Base-by-base conservation (phyloP, 2,797 vertebrate genomes). In the Micropoecilia bifurca region DNA sequence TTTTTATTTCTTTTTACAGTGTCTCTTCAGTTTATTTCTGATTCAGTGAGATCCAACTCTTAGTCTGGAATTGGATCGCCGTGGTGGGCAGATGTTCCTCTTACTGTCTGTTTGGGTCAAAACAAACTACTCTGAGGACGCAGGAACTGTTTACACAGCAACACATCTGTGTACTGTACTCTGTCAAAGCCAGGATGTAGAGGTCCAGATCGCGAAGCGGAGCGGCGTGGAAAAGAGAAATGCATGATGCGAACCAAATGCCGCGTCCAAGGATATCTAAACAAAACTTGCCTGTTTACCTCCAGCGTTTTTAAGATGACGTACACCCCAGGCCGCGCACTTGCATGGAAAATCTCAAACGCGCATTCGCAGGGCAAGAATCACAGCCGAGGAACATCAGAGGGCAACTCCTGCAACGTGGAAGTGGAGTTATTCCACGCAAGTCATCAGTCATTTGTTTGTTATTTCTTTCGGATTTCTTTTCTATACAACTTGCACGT, bases 131-230 rank as follows among this genome's bases (percentile, higher is more conserved):
- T 72, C 74, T 41, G 75, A 80, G 50, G 77, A 90, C 43, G 78
- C 53, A 74, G 85, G 77, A 69, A 75, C 66, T 92, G 91, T 93
- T 93, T 93, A 92, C 80, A 85, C 78, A 85, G 89, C 55, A 83
- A 93, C 92, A 92, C 92, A 92, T 94, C 91, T 95, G 94, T 94
- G 90, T 95, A 94, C 92, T 83, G 90, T 90, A 86, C 43, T 28
- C 91, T 94, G 93, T 95, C 93, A 94, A 71, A 84, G 46, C 73
- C 85, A 89, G 92, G 90, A 93, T 92, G 87, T 80, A 83, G 71
- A 89, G 39, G 80, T 89, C 80, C 83, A 53, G 85, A 63, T 80
- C 55, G 59, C 45, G 81, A 84, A 77, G 72, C 77, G 78, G 57
- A 89, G 85, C 75, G 80, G 80, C 12, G 20, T 84, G 79, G 77